Evolutionary conservation across 2,888 invertebrate genomes (phyloP).

Genomic region (Lasioglossum calceatum): DNA sequence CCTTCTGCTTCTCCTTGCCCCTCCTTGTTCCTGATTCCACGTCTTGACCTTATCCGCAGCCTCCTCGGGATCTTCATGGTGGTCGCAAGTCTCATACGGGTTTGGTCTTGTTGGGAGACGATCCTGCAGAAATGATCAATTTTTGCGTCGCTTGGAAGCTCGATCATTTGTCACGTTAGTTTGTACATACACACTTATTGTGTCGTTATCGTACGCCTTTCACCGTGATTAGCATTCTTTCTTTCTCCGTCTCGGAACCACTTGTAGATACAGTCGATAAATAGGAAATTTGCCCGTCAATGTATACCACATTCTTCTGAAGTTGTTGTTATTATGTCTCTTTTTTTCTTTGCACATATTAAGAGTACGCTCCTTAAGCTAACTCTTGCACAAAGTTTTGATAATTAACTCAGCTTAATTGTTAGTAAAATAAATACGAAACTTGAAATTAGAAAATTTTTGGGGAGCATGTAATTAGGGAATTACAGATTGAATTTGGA

Average conservation of each 20-base stretch:
- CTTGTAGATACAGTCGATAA: neutral
- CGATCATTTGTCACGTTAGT: constrained; percentile 34
- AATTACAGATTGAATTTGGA: too few species aligned
- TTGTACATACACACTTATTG: neutral
- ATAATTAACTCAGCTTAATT: too few species aligned
- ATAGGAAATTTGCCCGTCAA: too few species aligned
- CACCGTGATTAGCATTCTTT: constrained; percentile 1
- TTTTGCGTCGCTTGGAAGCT: constrained; percentile 36
- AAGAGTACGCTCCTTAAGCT: too few species aligned
- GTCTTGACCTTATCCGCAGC: constrained; percentile 68
- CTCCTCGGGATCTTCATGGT: constrained; percentile 76
- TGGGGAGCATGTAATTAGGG: too few species aligned
- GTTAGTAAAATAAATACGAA: too few species aligned
- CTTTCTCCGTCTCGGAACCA: neutral
- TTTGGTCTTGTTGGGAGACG: constrained; percentile 29
- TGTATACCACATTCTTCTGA: too few species aligned
- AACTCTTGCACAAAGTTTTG: too few species aligned
- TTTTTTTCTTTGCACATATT: too few species aligned
- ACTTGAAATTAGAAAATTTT: too few species aligned
- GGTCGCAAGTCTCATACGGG: constrained; percentile 69
- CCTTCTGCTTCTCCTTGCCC: constrained; percentile 43
- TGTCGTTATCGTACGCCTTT: neutral
- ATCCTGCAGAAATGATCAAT: constrained; percentile 57
- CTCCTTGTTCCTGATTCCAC: constrained; percentile 37
- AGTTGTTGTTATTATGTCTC: too few species aligned